Percentiles rank a stretch among this genome's conserved stretches.
phyloP scores from a whole-genome alignment of 2,113 vertebrate species.

The Leucopsar rothschildi region DNA sequence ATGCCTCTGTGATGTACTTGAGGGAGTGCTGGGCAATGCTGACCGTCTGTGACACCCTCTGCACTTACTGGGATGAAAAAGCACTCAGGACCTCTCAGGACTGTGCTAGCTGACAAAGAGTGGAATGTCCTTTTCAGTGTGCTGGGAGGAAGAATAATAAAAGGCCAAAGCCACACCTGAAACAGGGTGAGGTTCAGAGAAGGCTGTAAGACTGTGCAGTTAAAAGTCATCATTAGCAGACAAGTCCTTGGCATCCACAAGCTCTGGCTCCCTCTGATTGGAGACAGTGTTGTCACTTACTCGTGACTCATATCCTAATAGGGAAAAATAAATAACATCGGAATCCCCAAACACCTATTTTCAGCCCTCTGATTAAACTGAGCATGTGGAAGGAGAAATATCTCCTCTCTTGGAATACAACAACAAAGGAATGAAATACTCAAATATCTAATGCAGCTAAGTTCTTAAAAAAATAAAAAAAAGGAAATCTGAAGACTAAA shows the following conservation, averaged over 20 bases:
- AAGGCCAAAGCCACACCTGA: not conserved
- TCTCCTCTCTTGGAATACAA: not conserved
- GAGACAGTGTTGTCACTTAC: not conserved
- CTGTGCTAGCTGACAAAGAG: not conserved
- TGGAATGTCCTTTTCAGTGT: not conserved
- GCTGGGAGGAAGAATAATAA: not conserved
- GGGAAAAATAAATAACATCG: slow-evolving; percentile 10
- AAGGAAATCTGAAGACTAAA: not conserved
- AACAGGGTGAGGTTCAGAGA: not conserved
- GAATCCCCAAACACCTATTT: slow-evolving; percentile 47
- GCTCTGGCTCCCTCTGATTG: not conserved
- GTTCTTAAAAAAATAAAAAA: not conserved
- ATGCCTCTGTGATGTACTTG: not conserved
- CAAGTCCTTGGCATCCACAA: not conserved
- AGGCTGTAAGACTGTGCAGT: not conserved
- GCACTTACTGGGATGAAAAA: not conserved
- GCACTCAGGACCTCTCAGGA: not conserved
- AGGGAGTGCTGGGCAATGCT: not conserved
- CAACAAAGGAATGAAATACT: not conserved
- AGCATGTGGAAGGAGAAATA: not conserved
- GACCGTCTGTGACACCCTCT: not conserved
- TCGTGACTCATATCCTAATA: slow-evolving; percentile 41
- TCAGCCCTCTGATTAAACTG: slow-evolving; percentile 2
- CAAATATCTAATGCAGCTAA: not conserved
- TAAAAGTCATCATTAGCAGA: not conserved